Percentiles rank a stretch among this genome's conserved stretches.
phyloP scores from a whole-genome alignment of 2,888 invertebrate species.

The Sphaerophoria rueppellii region DNA sequence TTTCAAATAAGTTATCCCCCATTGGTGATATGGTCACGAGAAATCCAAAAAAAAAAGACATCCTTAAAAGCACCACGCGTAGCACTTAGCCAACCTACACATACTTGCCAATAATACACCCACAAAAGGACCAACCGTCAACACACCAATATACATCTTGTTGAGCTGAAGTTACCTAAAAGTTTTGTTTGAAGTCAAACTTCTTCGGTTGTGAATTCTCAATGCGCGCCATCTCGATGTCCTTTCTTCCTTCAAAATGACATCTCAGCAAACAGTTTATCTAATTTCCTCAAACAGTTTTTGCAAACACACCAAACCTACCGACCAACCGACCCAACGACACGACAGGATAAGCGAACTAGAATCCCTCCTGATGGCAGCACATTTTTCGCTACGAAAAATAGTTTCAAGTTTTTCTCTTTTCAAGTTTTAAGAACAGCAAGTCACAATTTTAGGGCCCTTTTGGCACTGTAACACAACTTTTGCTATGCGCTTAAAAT shows the following conservation, averaged over 20 bases:
- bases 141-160: neutral
- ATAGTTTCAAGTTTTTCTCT: slow-evolving; percentile 26
- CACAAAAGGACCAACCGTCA: neutral
- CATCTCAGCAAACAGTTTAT: slow-evolving; percentile 73
- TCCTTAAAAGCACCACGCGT: slow-evolving; percentile 24
- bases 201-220: slow-evolving; percentile 62
- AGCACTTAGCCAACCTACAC: slow-evolving; percentile 57
- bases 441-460: slow-evolving; percentile 59
- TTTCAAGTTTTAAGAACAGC: neutral
- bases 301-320: slow-evolving; percentile 55
- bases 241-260: slow-evolving; percentile 62
- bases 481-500: slow-evolving; percentile 1
- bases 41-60: neutral
- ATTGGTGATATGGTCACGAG: slow-evolving; percentile 56
- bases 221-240: slow-evolving; percentile 58
- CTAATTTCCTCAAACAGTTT: slow-evolving; percentile 72
- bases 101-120: slow-evolving; percentile 4
- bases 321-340: neutral
- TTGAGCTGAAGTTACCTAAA: slow-evolving; percentile 17
- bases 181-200: slow-evolving; percentile 65
- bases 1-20: slow-evolving; percentile 73
- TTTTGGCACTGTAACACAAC: slow-evolving; percentile 60
- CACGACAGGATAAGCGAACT: neutral
- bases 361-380: slow-evolving; percentile 6
- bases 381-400: slow-evolving; percentile 8